These are phyloP conservation scores for Aplodontia rufa DNA, from an alignment of 2,113 vertebrate species.

Conservation along the genomic window DNA sequence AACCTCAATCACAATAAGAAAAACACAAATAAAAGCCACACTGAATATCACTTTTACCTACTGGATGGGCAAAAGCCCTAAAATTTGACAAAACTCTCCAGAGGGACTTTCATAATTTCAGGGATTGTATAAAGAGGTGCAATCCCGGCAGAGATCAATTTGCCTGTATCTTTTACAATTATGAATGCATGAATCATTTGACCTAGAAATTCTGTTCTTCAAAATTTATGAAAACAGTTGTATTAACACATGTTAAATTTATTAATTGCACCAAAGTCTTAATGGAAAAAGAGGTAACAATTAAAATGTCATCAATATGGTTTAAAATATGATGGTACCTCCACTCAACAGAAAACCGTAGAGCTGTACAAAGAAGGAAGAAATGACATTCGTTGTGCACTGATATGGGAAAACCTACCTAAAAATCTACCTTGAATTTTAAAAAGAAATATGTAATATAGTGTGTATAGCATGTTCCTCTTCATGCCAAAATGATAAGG, in stretches of 20 bases:
- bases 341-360: background rate
- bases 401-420: background rate
- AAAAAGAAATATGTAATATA: background rate
- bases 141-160: background rate
- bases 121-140: background rate
- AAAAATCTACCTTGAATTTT: background rate
- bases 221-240: background rate
- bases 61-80: background rate
- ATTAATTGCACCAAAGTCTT: background rate
- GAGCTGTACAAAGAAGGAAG: background rate
- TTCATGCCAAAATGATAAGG: background rate
- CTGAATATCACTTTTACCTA: background rate
- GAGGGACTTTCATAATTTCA: background rate
- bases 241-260: background rate
- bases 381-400: background rate
- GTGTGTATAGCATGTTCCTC: background rate
- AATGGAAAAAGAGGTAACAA: background rate
- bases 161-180: background rate
- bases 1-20: background rate
- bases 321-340: background rate
- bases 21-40: background rate
- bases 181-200: background rate
- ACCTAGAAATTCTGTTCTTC: background rate
- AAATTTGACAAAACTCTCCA: background rate
- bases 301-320: background rate